These are phyloP conservation scores for Tinea pellionella DNA, from an alignment of 2,888 invertebrate genomes.

Conservation along the genomic window DNA sequence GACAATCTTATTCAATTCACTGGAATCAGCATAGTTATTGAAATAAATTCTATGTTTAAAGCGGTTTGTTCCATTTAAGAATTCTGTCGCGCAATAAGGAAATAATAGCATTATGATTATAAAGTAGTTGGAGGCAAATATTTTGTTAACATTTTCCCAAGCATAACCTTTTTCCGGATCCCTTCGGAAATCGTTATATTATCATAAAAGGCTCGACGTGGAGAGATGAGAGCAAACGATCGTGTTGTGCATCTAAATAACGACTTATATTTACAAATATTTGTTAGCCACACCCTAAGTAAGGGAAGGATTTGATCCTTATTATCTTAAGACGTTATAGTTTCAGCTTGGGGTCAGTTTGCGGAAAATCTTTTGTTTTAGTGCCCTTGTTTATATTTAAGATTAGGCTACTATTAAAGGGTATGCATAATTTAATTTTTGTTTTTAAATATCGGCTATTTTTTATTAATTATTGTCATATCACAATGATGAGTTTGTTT, in stretches of 20 bases:
- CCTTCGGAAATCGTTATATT: conserved; percentile 25
- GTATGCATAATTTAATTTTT: too few relatives aligned
- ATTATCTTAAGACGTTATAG: conserved; percentile 58
- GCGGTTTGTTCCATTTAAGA: not conserved
- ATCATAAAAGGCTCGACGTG: conserved; percentile 53
- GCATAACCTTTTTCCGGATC: conserved; percentile 1
- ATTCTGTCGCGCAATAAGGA: not conserved
- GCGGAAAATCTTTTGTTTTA: not conserved
- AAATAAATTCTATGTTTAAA: not conserved
- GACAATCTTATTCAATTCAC: not conserved
- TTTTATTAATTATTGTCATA: too few relatives aligned
- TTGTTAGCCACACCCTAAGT: conserved; percentile 55
- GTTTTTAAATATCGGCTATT: too few relatives aligned
- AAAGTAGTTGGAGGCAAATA: not conserved
- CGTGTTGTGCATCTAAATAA: conserved; percentile 66
- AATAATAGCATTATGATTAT: not conserved
- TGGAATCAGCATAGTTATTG: not conserved
- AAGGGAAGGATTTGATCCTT: conserved; percentile 50
- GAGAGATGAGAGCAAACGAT: conserved; percentile 41
- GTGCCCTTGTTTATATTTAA: not conserved
- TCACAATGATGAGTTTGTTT: too few relatives aligned
- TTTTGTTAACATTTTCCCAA: not conserved
- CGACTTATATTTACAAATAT: conserved; percentile 67
- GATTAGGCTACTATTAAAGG: not conserved
- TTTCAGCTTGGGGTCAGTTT: conserved; percentile 26